Base-by-base conservation (phyloP, 2,113 vertebrate genomes). In the Penelope pileata region DNA sequence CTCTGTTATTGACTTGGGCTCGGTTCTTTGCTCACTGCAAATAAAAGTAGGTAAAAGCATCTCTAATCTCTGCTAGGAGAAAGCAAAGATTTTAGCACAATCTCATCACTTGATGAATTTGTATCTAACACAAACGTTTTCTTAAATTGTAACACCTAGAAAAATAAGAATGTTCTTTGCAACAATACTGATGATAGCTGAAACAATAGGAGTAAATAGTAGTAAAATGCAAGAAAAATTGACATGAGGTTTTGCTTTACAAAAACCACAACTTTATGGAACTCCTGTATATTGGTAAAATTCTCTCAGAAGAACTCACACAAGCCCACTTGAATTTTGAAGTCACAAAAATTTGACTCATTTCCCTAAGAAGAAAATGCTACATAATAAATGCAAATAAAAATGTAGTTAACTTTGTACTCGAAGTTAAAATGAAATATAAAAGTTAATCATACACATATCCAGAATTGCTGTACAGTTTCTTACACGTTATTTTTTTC, bases 321-420 rank as follows among this genome's bases (percentile, higher is more conserved):
- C 21, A 77, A 75, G 48, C 8, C 9, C 45, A 86, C 60, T 8
- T 83, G 54, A 84, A 42, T 14, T 38, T 38, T 78, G 27, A 50
- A 27, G 47, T 32, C 45, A 76, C 62, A 42, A 42, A 24, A 50
- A 64, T 59, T 4, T 34, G 1, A 45, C 40, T 19, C 22, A 22
- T 70, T 59, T 86, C 8, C 68, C 34, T 53, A 21, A 42, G 48
- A 91, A 75, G 48, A 86, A 89, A 90, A 73, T 66, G 56, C 26
- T 51, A 51, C 14, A 48, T 29, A 88, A 83, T 16, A 92, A 91
- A 87, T 0, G 5, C 48, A 91, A 94, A 91, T 84, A 95, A 70
- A 91, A 87, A 92, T 62, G 48, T 68, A 94, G 42, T 85, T 89
- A 68, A 70, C 82, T 30, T 82, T 87, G 29, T 67, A n/a, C n/a